These are phyloP conservation scores for Babyrousa celebensis DNA, from an alignment of 2,797 vertebrate genomes.

Conservation along the genomic window DNA sequence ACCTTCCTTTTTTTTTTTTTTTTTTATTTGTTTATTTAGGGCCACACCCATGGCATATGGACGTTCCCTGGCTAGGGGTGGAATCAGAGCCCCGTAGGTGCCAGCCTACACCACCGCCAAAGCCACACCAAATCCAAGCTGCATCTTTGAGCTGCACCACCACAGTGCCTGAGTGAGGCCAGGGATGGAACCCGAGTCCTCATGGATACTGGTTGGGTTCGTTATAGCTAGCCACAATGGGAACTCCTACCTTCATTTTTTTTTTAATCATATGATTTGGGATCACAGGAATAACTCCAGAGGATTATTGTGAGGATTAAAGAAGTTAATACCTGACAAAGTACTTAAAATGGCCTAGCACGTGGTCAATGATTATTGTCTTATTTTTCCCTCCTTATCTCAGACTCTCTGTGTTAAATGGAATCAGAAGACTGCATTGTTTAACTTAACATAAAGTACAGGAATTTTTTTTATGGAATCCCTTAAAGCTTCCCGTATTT, in stretches of 20 bases:
- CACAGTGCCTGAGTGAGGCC: too few species aligned
- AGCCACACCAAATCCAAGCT: too few species aligned
- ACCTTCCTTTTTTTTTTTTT: background rate
- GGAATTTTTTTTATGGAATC: conserved; percentile 8
- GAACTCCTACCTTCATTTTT: background rate
- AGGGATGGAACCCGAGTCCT: too few species aligned
- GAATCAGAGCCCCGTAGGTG: too few species aligned
- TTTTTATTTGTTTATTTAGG: too few species aligned
- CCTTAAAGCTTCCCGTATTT: conserved; percentile 14
- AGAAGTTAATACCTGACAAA: background rate
- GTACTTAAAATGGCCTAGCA: conserved; percentile 15
- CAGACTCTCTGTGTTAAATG: conserved; percentile 2
- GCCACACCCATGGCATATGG: too few species aligned
- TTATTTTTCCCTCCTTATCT: background rate
- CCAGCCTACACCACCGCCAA: too few species aligned
- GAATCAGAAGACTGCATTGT: conserved; percentile 16
- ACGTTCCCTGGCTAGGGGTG: too few species aligned
- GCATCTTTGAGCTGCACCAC: too few species aligned
- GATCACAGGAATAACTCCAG: conserved; percentile 21
- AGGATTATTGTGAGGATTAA: conserved; percentile 1
- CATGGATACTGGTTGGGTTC: too few species aligned
- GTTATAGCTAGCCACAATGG: too few species aligned
- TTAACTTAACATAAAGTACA: conserved; percentile 34
- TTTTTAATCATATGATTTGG: background rate
- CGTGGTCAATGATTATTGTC: background rate